phyloP scores from a whole-genome alignment of 2,113 vertebrate species.

The Bucco capensis region DNA sequence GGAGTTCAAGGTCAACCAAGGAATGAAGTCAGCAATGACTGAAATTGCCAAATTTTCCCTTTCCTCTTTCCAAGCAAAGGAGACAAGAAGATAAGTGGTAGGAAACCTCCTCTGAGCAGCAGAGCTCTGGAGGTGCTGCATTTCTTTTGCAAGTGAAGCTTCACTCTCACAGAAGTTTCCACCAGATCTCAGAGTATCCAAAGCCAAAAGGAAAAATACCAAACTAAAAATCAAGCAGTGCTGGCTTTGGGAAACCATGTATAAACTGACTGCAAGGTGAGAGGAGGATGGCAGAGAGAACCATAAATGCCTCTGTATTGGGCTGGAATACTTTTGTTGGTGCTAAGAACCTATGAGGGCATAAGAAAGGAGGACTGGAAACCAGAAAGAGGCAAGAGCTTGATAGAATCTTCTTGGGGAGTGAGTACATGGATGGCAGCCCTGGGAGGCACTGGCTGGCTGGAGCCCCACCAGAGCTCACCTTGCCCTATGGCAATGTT shows the following conservation, averaged over 20 bases:
- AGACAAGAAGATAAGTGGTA: neutral
- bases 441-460: neutral
- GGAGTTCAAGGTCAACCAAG: neutral
- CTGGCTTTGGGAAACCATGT: neutral
- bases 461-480: neutral
- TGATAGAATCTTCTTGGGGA: neutral
- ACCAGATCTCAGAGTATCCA: neutral
- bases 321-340: neutral
- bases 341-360: too few relatives aligned
- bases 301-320: rapidly evolving
- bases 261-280: neutral
- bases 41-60: neutral
- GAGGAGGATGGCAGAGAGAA: neutral
- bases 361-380: neutral
- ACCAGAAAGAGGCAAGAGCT: neutral
- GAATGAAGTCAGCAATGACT: neutral
- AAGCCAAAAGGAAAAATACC: neutral
- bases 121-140: neutral
- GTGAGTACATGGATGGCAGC: rapidly evolving
- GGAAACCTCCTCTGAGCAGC: neutral
- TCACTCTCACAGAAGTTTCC: neutral
- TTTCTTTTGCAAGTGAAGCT: neutral
- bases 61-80: neutral
- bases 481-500: rapidly evolving
- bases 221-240: neutral